These are phyloP conservation scores for Tetramorium bicarinatum DNA, from an alignment of 2,888 invertebrate genomes.

Conservation along the genomic window DNA sequence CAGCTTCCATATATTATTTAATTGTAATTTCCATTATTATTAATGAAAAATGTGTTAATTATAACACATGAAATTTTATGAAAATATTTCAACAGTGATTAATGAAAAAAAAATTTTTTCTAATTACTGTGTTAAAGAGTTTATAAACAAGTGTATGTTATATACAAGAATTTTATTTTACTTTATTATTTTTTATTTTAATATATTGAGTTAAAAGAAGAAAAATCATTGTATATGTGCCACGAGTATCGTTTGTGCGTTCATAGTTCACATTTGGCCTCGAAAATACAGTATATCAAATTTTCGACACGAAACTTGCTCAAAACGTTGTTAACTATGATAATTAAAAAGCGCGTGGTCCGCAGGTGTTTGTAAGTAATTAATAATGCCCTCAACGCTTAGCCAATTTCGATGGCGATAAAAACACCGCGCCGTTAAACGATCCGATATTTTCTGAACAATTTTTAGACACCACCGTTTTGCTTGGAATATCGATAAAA, in stretches of 20 bases:
- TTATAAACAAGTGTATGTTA: neutral
- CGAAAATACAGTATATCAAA: conserved; percentile 34
- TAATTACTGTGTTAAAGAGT: neutral
- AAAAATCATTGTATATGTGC: neutral
- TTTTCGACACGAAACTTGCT: conserved; percentile 50
- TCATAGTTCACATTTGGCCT: conserved; percentile 30
- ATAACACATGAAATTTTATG: neutral
- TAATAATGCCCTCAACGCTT: conserved; percentile 26
- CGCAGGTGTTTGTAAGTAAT: conserved; percentile 30
- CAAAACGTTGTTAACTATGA: conserved; percentile 53
- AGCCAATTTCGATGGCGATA: conserved; percentile 26
- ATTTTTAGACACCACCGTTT: conserved; percentile 45
- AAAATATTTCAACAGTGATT: neutral
- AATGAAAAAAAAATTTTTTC: neutral
- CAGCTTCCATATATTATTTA: neutral
- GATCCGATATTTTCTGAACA: conserved; percentile 52
- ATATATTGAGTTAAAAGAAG: neutral
- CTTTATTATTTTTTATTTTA: neutral
- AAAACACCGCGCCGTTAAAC: conserved; percentile 32
- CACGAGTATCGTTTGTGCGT: neutral
- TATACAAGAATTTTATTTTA: neutral
- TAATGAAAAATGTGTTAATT: neutral
- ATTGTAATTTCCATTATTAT: neutral
- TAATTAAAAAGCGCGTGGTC: conserved; percentile 29
- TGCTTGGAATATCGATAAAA: conserved; percentile 24